A percentile compares a stretch with the other conserved stretches of the same genome.
Evolutionary conservation across 37 sponge, comb jelly and placozoan genomes (phyloP).

Genomic region (Diacarnus erythraeanus): DNA sequence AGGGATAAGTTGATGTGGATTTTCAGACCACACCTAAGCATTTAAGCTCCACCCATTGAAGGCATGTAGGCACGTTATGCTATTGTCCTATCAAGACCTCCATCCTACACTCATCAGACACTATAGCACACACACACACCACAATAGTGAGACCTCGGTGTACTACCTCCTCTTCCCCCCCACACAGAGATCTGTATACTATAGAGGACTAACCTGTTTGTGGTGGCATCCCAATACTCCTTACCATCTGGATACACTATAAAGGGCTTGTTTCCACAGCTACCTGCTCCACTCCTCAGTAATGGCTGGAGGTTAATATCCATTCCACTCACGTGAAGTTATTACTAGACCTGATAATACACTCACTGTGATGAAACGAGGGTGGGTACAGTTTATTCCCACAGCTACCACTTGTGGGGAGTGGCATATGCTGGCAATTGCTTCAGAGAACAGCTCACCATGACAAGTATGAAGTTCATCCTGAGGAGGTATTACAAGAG

Average conservation of each 20-base stretch:
- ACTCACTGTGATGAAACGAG: slow-evolving; percentile 23
- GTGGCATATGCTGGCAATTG: slow-evolving; percentile 25
- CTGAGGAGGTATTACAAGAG: slow-evolving; percentile 17
- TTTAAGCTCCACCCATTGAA: too few relatives aligned
- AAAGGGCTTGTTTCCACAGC: slow-evolving; percentile 43
- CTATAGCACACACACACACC: too few relatives aligned
- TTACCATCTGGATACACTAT: slow-evolving; percentile 85
- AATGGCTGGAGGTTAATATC: too few relatives aligned
- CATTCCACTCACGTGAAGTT: too few relatives aligned
- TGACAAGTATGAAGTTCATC: slow-evolving; percentile 62
- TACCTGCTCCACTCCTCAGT: slow-evolving; percentile 29
- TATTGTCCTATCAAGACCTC: neutral
- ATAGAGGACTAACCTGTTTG: slow-evolving; percentile 2
- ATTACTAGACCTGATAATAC: too few relatives aligned
- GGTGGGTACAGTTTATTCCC: slow-evolving; percentile 84
- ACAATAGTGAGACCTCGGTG: too few relatives aligned
- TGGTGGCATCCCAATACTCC: slow-evolving; percentile 37
- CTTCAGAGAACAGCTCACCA: slow-evolving; percentile 75
- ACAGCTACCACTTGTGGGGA: slow-evolving; percentile 64
- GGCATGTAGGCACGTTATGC: neutral
- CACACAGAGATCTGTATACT: neutral
- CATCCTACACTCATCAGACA: neutral
- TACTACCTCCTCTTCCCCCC: too few relatives aligned
- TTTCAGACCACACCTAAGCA: too few relatives aligned
- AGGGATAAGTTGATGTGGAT: too few relatives aligned